phyloP scores from a whole-genome alignment of 1,140 invertebrate species.

The Platyscapa corneri region DNA sequence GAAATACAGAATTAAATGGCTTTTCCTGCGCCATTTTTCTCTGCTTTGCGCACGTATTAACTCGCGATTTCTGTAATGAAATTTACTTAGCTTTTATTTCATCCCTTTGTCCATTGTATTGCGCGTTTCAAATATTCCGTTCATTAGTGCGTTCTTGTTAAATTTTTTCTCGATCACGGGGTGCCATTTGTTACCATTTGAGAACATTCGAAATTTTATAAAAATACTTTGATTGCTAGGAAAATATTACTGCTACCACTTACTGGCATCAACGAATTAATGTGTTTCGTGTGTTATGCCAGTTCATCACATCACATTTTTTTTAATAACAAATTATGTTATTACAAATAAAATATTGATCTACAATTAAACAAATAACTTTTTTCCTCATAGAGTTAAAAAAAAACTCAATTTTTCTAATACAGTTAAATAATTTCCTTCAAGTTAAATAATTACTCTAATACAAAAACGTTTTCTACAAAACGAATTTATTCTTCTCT shows the following conservation, averaged over 20 bases:
- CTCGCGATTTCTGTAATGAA: conserved; percentile 27
- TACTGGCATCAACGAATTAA: too few relatives aligned
- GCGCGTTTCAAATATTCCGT: conserved; percentile 35
- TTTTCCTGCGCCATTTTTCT: conserved; percentile 43
- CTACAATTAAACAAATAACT: too few relatives aligned
- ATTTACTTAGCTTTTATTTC: conserved; percentile 35
- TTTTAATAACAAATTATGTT: too few relatives aligned
- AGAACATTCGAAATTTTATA: background rate
- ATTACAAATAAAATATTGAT: too few relatives aligned
- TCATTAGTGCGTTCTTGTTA: conserved; percentile 42
- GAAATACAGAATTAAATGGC: conserved; percentile 53
- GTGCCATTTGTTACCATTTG: background rate
- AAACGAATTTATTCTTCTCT: too few relatives aligned
- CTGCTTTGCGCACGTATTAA: background rate
- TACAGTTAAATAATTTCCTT: too few relatives aligned
- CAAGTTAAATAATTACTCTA: too few relatives aligned
- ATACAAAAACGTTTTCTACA: too few relatives aligned
- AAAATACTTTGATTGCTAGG: background rate
- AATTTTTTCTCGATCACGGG: background rate
- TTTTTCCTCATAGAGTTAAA: too few relatives aligned
- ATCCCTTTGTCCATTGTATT: background rate
- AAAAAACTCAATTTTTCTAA: too few relatives aligned
- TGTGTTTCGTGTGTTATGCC: too few relatives aligned
- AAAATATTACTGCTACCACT: background rate
- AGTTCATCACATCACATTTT: too few relatives aligned